These are phyloP conservation scores for Bactericera cockerelli DNA, from an alignment of 1,140 invertebrate genomes.

Conservation along the genomic window DNA sequence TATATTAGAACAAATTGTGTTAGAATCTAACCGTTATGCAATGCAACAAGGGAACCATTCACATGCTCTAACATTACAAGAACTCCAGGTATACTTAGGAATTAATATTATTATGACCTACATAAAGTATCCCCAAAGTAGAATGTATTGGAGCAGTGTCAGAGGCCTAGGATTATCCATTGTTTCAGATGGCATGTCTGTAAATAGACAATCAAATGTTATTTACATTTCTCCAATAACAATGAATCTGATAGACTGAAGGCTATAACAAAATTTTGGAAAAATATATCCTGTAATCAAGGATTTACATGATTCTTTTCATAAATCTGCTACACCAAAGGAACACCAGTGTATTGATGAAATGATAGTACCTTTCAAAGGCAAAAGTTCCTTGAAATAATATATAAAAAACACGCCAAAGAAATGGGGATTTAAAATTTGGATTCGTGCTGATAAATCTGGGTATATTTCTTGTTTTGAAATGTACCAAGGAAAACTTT, in stretches of 20 bases:
- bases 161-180: constrained; percentile 19
- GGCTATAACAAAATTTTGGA: constrained; percentile 17
- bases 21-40: neutral
- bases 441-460: constrained; percentile 14
- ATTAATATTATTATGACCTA: neutral
- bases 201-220: constrained; percentile 23
- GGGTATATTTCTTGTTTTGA: constrained; percentile 23
- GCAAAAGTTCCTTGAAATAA: constrained; percentile 18
- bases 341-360: constrained; percentile 22
- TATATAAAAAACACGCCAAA: constrained; percentile 26
- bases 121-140: constrained; percentile 17
- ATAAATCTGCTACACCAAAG: constrained; percentile 22
- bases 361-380: constrained; percentile 20
- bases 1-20: neutral
- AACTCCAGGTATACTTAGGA: neutral
- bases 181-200: constrained; percentile 19
- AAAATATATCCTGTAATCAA: constrained; percentile 23
- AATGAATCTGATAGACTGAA: constrained; percentile 15
- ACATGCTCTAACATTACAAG: neutral
- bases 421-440: constrained; percentile 24
- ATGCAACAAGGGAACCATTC: neutral
- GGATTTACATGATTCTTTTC: constrained; percentile 20
- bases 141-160: neutral
- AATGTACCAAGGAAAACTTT: constrained; percentile 25
- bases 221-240: constrained; percentile 25